These are phyloP conservation scores for Drosophila bocki DNA, from an alignment of 1,140 invertebrate genomes.

Conservation along the genomic window DNA sequence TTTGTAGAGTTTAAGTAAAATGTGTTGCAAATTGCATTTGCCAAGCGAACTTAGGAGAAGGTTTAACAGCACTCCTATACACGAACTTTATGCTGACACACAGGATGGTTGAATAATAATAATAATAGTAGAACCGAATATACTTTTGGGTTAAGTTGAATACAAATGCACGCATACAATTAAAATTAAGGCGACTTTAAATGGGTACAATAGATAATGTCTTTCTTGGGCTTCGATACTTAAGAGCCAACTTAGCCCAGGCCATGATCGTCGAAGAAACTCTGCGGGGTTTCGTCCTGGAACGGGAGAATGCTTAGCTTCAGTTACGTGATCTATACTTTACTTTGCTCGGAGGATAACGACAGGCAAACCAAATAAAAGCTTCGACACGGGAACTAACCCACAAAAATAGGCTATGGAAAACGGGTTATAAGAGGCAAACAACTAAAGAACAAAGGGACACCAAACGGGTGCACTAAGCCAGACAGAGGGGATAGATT, in stretches of 20 bases:
- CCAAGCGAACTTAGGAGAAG: conserved; percentile 32
- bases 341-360: conserved; percentile 9
- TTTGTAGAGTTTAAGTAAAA: conserved; percentile 35
- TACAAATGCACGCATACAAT: conserved; percentile 66
- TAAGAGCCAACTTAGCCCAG: conserved; percentile 90
- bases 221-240: conserved; percentile 1
- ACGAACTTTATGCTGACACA: conserved; percentile 35
- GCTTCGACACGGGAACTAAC: conserved; percentile 13
- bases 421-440: conserved; percentile 4
- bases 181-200: conserved; percentile 80
- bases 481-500: conserved; percentile 30
- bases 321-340: conserved; percentile 57
- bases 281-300: conserved; percentile 99
- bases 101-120: conserved; percentile 39
- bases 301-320: conserved; percentile 87
- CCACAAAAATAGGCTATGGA: conserved; percentile 46
- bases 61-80: conserved; percentile 54
- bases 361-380: conserved; percentile 36
- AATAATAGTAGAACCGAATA: conserved; percentile 52
- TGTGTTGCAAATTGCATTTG: conserved; percentile 58
- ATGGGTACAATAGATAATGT: conserved; percentile 36
- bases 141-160: conserved; percentile 67
- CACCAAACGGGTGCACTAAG: conserved; percentile 29
- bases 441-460: conserved; percentile 24
- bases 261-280: conserved; percentile 99